A percentile compares a stretch with the other conserved stretches of the same genome.
phyloP scores from a whole-genome alignment of 2,797 vertebrate species.

The Odontamblyopus lacepedii region DNA sequence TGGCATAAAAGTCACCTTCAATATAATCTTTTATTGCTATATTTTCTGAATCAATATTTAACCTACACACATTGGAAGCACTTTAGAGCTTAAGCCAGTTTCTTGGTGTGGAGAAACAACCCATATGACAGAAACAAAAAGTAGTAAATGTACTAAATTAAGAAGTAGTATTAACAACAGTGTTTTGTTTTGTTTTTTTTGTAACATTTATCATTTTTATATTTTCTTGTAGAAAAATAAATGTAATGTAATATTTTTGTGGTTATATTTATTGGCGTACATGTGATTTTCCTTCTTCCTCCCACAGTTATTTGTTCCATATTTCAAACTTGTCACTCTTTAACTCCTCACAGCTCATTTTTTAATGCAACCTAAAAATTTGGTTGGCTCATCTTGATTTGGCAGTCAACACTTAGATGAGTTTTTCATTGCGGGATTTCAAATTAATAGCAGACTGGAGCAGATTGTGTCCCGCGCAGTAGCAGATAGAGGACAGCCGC shows the following conservation, averaged over 20 bases:
- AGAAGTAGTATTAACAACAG: neutral
- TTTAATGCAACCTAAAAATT: constrained; percentile 18
- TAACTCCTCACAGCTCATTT: constrained; percentile 4
- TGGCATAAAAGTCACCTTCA: neutral
- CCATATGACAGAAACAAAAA: neutral
- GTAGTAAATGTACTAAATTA: neutral
- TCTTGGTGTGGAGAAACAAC: neutral
- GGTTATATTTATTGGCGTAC: too few relatives aligned
- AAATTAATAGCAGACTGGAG: constrained; percentile 59
- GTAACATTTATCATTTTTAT: neutral
- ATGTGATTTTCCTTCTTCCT: neutral
- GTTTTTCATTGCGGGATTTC: constrained; percentile 53
- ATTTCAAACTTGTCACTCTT: neutral
- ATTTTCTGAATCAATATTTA: neutral
- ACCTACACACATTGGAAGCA: too few relatives aligned
- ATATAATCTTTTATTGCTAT: neutral
- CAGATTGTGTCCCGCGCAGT: constrained; percentile 44
- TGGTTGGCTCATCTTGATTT: constrained; percentile 37
- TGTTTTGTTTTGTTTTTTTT: neutral
- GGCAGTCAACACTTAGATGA: constrained; percentile 41
- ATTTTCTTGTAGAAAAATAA: too few relatives aligned
- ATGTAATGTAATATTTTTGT: too few relatives aligned
- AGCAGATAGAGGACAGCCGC: constrained; percentile 28
- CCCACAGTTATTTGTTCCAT: neutral
- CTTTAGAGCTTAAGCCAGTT: too few relatives aligned